Conservation (phyloP, 2,888 invertebrate genomes). For the Escarpia spicata region DNA sequence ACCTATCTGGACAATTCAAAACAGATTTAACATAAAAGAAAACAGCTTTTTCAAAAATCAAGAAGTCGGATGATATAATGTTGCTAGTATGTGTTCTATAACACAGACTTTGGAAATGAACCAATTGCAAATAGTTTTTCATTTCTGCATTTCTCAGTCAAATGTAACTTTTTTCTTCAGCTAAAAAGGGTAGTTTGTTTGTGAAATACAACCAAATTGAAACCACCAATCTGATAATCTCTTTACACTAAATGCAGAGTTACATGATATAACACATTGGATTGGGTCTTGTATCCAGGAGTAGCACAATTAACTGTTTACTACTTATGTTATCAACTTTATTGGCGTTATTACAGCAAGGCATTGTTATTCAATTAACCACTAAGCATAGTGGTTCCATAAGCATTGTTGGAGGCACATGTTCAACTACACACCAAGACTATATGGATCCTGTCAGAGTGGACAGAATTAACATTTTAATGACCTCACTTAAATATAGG, state of each 20-base stretch:
- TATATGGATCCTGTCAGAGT: not conserved
- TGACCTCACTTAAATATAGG: not conserved
- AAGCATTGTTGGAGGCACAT: not conserved
- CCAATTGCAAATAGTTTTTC: not conserved
- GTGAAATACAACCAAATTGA: too few species aligned
- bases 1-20: not conserved
- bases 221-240: too few species aligned
- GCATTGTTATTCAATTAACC: not conserved
- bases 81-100: not conserved
- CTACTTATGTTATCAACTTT: not conserved
- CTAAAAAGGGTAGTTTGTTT: too few species aligned
- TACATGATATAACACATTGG: not conserved
- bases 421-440: not conserved
- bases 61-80: not conserved
- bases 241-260: not conserved
- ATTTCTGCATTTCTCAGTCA: too few species aligned
- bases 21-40: not conserved
- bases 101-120: not conserved
- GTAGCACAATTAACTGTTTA: not conserved
- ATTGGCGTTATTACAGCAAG: not conserved
- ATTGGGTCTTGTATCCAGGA: not conserved
- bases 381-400: not conserved
- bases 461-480: not conserved
- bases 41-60: not conserved
- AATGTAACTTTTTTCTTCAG: too few species aligned